Evolutionary conservation across 2,888 invertebrate genomes (phyloP).

Genomic region (Drosophila nigritarsus): DNA sequence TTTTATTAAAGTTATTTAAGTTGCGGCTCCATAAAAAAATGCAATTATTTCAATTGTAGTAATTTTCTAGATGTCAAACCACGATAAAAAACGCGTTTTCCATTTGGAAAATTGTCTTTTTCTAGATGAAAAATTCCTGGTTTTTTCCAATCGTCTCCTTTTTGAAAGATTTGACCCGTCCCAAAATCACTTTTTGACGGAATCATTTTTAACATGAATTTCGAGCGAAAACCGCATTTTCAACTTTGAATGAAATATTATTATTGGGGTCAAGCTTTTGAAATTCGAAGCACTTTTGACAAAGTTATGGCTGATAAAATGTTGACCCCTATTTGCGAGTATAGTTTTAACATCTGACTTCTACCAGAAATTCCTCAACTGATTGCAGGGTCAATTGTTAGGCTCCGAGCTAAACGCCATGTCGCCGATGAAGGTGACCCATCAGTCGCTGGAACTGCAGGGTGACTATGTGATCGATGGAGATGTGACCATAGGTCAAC

Average conservation of each 20-base stretch:
- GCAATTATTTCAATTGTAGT: not conserved
- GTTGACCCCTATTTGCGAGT: not conserved
- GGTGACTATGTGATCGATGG: constrained; percentile 85
- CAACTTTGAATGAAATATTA: no score
- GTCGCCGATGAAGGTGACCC: constrained; percentile 85
- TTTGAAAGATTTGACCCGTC: not conserved
- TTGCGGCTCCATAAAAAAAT: not conserved
- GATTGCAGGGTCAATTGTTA: constrained; percentile 84
- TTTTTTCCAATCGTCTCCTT: no score
- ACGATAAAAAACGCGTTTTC: not conserved
- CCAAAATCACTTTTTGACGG: not conserved
- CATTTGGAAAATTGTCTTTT: not conserved
- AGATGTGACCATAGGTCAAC: constrained; percentile 85
- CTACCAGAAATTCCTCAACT: not conserved
- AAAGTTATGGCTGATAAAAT: not conserved
- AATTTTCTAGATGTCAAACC: not conserved
- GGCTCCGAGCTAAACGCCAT: constrained; percentile 84
- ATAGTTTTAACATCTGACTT: not conserved
- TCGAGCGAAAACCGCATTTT: not conserved
- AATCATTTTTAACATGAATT: not conserved
- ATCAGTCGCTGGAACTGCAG: constrained; percentile 84
- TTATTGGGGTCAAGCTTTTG: no score
- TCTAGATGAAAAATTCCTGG: not conserved
- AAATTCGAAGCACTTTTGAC: not conserved
- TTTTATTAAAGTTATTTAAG: not conserved